phyloP scores from a whole-genome alignment of 1,140 invertebrate species.

The Philopotamus ludificatus region DNA sequence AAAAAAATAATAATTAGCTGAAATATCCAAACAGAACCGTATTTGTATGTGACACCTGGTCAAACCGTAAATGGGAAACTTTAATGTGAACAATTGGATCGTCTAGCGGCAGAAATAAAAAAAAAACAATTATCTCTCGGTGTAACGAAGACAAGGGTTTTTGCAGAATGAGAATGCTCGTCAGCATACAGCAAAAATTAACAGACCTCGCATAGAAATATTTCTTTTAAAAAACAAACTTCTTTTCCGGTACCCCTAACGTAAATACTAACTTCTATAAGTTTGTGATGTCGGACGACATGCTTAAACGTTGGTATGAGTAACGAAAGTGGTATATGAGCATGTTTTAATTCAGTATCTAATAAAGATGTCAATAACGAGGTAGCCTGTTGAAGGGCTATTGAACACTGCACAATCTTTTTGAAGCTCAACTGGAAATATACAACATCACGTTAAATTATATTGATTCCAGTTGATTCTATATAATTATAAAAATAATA shows the following conservation, averaged over 20 bases:
- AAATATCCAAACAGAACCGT: too few species aligned
- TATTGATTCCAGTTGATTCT: not conserved
- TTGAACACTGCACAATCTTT: constrained; percentile 24
- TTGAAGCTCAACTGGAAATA: constrained; percentile 29
- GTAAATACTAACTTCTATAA: constrained; percentile 12
- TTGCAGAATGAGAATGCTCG: constrained; percentile 16
- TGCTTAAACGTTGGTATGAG: constrained; percentile 21
- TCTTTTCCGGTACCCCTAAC: too few species aligned
- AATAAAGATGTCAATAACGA: constrained; percentile 19
- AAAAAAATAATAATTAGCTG: too few species aligned
- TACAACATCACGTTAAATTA: not conserved
- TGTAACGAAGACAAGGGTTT: too few species aligned
- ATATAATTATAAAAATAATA: constrained; percentile 38
- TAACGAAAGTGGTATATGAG: constrained; percentile 28
- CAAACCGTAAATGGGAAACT: too few species aligned
- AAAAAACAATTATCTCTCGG: too few species aligned
- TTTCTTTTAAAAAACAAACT: not conserved
- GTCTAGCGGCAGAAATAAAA: too few species aligned
- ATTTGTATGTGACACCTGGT: too few species aligned
- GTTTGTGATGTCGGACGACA: constrained; percentile 10
- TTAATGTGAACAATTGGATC: too few species aligned
- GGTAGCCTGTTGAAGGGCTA: constrained; percentile 27
- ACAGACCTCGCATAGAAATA: too few species aligned
- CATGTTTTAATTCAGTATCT: constrained; percentile 18
- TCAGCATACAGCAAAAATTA: constrained; percentile 10